These are phyloP conservation scores for Miniopterus natalensis DNA, from an alignment of 2,113 vertebrate genomes.

Conservation along the genomic window DNA sequence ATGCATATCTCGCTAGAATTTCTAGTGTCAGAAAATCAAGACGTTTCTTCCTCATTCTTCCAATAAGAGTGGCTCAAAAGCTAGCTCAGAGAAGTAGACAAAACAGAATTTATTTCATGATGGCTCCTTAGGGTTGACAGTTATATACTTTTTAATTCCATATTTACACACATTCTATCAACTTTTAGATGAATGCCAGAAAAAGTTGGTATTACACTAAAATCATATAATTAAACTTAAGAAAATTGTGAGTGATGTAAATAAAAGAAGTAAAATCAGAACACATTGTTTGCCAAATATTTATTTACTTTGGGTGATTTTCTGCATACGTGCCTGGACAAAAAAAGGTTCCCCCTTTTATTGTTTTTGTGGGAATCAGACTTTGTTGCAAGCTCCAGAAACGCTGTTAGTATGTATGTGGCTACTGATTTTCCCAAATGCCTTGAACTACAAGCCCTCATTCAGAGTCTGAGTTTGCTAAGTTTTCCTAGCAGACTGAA, in stretches of 20 bases:
- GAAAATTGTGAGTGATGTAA: not conserved
- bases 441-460: not conserved
- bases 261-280: constrained; percentile 46
- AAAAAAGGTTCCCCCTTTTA: not conserved
- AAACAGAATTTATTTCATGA: constrained; percentile 36
- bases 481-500: constrained; percentile 11
- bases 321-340: not conserved
- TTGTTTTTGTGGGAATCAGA: constrained; percentile 11
- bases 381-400: not conserved
- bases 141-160: constrained; percentile 15
- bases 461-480: constrained; percentile 12
- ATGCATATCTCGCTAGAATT: not conserved
- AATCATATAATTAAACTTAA: not conserved
- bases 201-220: constrained; percentile 31
- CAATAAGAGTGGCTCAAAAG: not conserved
- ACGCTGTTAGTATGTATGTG: not conserved
- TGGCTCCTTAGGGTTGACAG: not conserved
- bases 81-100: not conserved
- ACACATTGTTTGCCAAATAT: not conserved
- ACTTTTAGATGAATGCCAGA: constrained; percentile 15
- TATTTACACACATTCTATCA: not conserved
- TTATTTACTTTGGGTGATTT: constrained; percentile 45
- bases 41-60: not conserved
- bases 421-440: constrained; percentile 17
- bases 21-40: constrained; percentile 29